Base-by-base conservation (phyloP, 2,888 invertebrate genomes). In the Poecilobothrus nobilitatus region DNA sequence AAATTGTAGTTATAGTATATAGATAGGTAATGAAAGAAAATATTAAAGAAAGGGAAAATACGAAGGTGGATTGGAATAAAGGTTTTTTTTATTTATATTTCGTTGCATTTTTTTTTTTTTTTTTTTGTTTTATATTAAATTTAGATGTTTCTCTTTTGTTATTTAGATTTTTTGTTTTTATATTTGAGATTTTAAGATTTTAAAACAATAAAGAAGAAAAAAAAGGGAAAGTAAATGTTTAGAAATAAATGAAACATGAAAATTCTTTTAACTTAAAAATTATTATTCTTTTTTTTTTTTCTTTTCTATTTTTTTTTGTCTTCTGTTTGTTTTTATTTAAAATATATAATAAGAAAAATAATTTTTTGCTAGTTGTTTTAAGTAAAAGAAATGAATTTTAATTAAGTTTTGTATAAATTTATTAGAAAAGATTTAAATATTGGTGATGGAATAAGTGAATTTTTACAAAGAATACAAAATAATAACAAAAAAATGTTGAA, bases 211-310 rank as follows among this genome's bases (percentile, higher is more conserved):
- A 27, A 2, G 5, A 27, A 27, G 27, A 27, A 5, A 5, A 27
- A 27, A 53, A 15, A 18, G 12, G 18, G 7, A 18, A 53, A 53
- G 53, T 53, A 6, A 53, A 53, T 53, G 53, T 53, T 53, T 53
- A 53, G 18, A 53, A 53, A 15, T 53, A 53, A 53, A 53, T 53
- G 53, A 53, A 53, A 53, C 53, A 53, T 53, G 53, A 53, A 53
- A 53, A 53, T 53, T 53, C 53, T 53, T 53, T 53, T 53, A 53
- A 53, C 53, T 53, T 53, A 2, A 53, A 53, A 53, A n/a, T 53
- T 53, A 53, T 53, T 53, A 53, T 53, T 53, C 2, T 53, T 9
- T 53, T 4, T 53, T 12, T 53, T 53, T 53, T 53, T n/a, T n/a
- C 15, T 53, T 53, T 53, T 53, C 15, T 37, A 37, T 53, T 53